Conservation (phyloP, 2,113 vertebrate genomes). For the Platichthys flesus region DNA sequence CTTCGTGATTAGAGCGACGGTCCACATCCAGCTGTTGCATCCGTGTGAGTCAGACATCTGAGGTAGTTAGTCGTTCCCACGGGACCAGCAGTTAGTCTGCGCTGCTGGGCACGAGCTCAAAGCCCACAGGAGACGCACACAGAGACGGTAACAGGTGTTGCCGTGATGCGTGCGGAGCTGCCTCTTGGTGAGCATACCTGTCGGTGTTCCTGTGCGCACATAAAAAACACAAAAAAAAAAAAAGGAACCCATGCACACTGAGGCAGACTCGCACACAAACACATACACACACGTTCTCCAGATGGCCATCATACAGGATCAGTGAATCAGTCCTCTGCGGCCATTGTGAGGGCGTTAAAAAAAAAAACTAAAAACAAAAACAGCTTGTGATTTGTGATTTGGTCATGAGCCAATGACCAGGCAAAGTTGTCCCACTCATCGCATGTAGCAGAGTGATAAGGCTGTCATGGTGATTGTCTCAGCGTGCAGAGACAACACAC, state of each 20-base stretch:
- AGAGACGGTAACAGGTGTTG: slow-evolving; percentile 71
- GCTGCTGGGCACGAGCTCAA: slow-evolving; percentile 48
- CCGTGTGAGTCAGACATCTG: slow-evolving; percentile 58
- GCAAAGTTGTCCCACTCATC: slow-evolving; percentile 63
- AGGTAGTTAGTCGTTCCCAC: slow-evolving; percentile 67
- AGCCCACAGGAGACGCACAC: slow-evolving; percentile 48
- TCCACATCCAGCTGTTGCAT: slow-evolving; percentile 68
- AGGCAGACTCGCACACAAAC: not conserved
- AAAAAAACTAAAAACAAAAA: not conserved
- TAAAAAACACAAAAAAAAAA: no score
- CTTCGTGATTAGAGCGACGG: slow-evolving; percentile 53
- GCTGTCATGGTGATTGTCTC: slow-evolving; percentile 70
- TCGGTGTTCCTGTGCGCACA: slow-evolving; percentile 12
- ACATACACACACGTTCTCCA: slow-evolving; percentile 55
- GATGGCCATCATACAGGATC: slow-evolving; percentile 71
- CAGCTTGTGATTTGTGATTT: slow-evolving; percentile 70
- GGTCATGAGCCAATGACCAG: slow-evolving; percentile 68
- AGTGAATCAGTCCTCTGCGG: slow-evolving; percentile 64
- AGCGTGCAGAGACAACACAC: slow-evolving; percentile 38
- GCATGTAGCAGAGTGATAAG: slow-evolving; percentile 67
- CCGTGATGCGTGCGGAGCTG: slow-evolving; percentile 58
- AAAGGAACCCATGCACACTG: not conserved
- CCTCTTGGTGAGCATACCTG: slow-evolving; percentile 58
- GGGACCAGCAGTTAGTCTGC: slow-evolving; percentile 63
- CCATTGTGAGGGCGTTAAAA: slow-evolving; percentile 52